Conservation (phyloP, 2,797 vertebrate species). For the Sebastolobus altivelis region DNA sequence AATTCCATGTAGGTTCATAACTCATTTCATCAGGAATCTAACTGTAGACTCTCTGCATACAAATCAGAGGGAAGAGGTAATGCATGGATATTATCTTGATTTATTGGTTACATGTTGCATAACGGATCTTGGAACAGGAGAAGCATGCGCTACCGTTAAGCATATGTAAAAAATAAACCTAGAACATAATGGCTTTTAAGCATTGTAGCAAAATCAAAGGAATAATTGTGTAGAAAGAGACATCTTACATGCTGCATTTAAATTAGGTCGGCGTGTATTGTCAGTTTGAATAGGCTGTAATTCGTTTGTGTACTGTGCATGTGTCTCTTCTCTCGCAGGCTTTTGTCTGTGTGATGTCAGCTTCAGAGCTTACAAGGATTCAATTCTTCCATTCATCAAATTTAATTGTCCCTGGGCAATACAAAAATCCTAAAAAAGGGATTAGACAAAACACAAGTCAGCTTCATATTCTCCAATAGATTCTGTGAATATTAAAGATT, state of each 20-base stretch:
- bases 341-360: constrained; percentile 27
- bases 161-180: constrained; percentile 9
- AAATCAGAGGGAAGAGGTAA: constrained; percentile 36
- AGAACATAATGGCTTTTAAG: background rate
- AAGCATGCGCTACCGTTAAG: background rate
- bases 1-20: constrained; percentile 39
- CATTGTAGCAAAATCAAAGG: background rate
- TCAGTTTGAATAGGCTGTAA: constrained; percentile 10
- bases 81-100: constrained; percentile 32
- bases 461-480: background rate
- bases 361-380: constrained; percentile 18
- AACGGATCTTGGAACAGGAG: background rate
- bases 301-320: background rate
- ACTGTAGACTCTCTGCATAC: constrained; percentile 32
- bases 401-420: constrained; percentile 2
- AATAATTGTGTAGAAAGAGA: background rate
- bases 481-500: constrained; percentile 11
- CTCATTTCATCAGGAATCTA: constrained; percentile 43
- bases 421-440: constrained; percentile 8
- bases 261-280: constrained; percentile 7
- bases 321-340: constrained; percentile 7
- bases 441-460: constrained; percentile 16
- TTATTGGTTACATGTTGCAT: constrained; percentile 12
- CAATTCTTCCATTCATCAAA: constrained; percentile 29
- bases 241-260: background rate